These are phyloP conservation scores for Cariama cristata DNA, from an alignment of 2,113 vertebrate genomes.

Conservation along the genomic window DNA sequence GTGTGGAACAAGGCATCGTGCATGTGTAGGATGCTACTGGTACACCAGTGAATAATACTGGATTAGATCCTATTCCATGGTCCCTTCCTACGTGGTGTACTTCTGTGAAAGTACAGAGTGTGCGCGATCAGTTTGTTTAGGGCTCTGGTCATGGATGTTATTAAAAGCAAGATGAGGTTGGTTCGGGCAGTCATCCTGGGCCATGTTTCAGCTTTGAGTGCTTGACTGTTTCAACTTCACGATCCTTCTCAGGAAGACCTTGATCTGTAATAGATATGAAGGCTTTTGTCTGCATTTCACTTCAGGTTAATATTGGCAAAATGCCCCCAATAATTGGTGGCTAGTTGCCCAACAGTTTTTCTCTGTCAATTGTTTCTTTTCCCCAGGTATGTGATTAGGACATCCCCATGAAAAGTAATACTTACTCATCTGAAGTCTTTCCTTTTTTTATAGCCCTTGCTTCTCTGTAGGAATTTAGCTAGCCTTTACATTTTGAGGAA, in stretches of 20 bases:
- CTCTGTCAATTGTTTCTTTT: neutral
- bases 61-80: neutral
- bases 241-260: neutral
- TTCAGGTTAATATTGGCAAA: neutral
- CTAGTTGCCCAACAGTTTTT: neutral
- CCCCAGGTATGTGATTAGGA: neutral
- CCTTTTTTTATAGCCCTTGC: neutral
- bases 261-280: neutral
- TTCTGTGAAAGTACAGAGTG: neutral
- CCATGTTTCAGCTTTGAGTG: neutral
- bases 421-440: neutral
- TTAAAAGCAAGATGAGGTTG: neutral
- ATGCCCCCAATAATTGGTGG: neutral
- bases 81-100: neutral
- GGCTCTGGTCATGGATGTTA: neutral
- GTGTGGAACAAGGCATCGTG: neutral
- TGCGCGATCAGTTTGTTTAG: neutral
- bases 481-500: neutral
- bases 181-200: neutral
- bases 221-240: neutral
- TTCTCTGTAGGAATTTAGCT: neutral
- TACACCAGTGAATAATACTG: neutral
- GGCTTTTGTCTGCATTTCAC: neutral
- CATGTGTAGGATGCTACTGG: neutral
- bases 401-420: fast-evolving